Evolutionary conservation across 2,888 invertebrate genomes (phyloP), one percentile per base, ranked within the genome.

Genomic region (Drosophila ustulata): DNA sequence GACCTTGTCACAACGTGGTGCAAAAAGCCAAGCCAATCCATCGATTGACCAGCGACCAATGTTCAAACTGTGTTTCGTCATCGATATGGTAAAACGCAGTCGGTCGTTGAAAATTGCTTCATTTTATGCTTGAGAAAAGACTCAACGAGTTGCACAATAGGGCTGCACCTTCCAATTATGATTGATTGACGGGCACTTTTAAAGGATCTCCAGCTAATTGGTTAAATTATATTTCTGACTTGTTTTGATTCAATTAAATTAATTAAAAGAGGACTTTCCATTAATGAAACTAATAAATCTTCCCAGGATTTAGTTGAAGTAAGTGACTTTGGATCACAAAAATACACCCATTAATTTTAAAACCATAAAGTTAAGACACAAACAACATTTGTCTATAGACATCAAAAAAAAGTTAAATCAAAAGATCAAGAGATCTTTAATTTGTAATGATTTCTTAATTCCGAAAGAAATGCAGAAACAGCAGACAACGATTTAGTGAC

Each of bases 1-100:
- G 56, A 59, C 71, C 71, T 78, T 77, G 77, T 68, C 43, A 52
- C 5, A 37, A n/a, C 4, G 7, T 37, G 46, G 53, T n/a, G 2
- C 51, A 51, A 30, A 37, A 43, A 23, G 47, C 52, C 9, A 37
- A 62, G 13, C 37, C 30, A 62, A 28, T 13, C 28, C 11, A 39
- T 46, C 9, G 41, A 18, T 18, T 18, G 18, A 18, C 32, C 47
- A 52, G 56, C 4, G 43, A 18, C 32, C 45, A 56, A 56, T n/a
- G 34, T 47, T 41, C 32, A 37, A 32, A 9, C 51, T 11, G 34
- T n/a, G n/a, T 63, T 62, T 75, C 47, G 47, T 59, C 61, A 58
- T 58, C 57, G 34, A 28, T 23, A 18, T 18, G 18, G 18, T 18
- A 51, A 58, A 28, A 18, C 25, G 25, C 46, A 65, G 23, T 66